Conservation (phyloP, 1,140 invertebrate genomes). For the Ips nitidus region DNA sequence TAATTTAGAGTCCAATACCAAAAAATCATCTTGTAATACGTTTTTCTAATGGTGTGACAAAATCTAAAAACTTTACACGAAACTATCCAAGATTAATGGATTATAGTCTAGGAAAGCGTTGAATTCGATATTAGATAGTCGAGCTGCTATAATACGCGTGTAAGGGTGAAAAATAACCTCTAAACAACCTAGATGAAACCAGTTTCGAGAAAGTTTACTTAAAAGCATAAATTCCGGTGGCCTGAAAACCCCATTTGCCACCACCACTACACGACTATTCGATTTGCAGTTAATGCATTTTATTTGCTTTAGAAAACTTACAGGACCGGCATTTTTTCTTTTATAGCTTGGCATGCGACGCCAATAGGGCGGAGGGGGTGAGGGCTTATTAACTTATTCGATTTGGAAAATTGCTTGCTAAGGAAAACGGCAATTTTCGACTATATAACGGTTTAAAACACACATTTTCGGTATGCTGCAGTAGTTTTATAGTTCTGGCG, state of each 20-base stretch:
- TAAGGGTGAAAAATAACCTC: too few relatives aligned
- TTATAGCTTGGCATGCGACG: too few relatives aligned
- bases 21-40: too few relatives aligned
- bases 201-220: conserved; percentile 2
- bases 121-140: too few relatives aligned
- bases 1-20: too few relatives aligned
- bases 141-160: too few relatives aligned
- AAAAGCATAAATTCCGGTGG: not conserved
- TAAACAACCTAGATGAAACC: not conserved
- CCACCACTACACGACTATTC: not conserved
- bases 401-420: not conserved
- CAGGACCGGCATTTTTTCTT: not conserved
- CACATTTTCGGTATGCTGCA: conserved; percentile 29
- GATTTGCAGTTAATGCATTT: conserved; percentile 5
- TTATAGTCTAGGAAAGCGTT: too few relatives aligned
- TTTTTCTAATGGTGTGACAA: too few relatives aligned
- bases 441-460: conserved; percentile 31
- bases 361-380: not conserved
- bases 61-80: too few relatives aligned
- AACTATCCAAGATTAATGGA: too few relatives aligned
- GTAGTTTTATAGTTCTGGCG: conserved; percentile 30
- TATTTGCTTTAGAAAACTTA: conserved; percentile 2
- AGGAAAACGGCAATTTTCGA: conserved; percentile 19
- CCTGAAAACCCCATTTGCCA: not conserved
- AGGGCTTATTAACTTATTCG: conserved; percentile 2